Evolutionary conservation across 2,888 invertebrate genomes (phyloP), one percentile per base, ranked within the genome.

Genomic region (Ectemnius cavifrons): DNA sequence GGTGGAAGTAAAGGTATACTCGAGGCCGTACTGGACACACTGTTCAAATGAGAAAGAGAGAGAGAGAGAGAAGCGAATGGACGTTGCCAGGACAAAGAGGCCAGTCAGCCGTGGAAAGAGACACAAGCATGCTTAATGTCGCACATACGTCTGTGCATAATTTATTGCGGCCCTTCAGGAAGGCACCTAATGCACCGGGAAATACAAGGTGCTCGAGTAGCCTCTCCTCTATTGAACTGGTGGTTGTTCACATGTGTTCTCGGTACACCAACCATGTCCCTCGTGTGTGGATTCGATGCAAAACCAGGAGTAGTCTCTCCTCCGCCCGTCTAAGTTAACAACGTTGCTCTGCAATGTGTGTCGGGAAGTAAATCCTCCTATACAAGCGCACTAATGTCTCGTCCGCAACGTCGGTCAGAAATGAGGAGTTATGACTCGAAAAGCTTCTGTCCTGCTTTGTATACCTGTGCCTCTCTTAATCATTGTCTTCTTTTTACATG

Each of bases 151-250:
- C 59, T 49, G 59, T 67, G 71, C 67, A 79, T 79, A 79, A 79
- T 79, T 79, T 79, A 79, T 73, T 64, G 59, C 65, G 58, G 60
- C 52, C 65, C 67, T 73, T 79, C 79, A 63, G 73, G 63, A 64
- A 71, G 73, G 63, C 70, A 60, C 62, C 73, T 78, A 76, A 76
- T 67, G 64, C 60, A 64, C 65, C 58, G 59, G 23, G 58, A 66
- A 59, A 58, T 66, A 63, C 57, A 67, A 63, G 63, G 27, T 28
- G 45, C 67, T 64, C 67, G 59, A 57, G 59, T 58, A 18, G 23
- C 49, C n/a, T n/a, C n/a, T 65, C 47, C 45, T 69, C 56, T 13
- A 37, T 58, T 14, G 61, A 46, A 16, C 56, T 16, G n/a, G 11
- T 37, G 16, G 2, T 18, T 28, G 52, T 18, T 49, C 47, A 67